Percentiles rank a stretch among this genome's conserved stretches.
phyloP scores from a whole-genome alignment of 2,113 vertebrate species.

The Syrmaticus mikado region DNA sequence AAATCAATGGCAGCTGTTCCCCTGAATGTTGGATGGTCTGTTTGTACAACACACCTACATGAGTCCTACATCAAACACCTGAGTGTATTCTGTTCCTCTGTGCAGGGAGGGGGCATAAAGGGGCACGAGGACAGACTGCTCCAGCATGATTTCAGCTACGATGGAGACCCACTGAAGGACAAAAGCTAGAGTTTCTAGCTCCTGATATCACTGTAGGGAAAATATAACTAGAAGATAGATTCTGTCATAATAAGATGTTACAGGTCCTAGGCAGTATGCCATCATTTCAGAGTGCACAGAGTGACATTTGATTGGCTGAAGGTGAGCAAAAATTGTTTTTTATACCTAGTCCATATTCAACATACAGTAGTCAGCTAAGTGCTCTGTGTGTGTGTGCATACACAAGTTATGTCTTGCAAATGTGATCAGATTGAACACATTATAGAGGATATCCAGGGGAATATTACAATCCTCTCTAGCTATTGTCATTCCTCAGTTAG shows the following conservation, averaged over 20 bases:
- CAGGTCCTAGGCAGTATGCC: not conserved
- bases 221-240: not conserved
- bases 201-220: not conserved
- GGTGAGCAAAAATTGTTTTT: not conserved
- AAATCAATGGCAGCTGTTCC: not conserved
- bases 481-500: not conserved
- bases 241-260: not conserved
- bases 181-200: not conserved
- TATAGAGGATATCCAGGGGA: not conserved
- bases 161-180: not conserved
- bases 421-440: not conserved
- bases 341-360: not conserved
- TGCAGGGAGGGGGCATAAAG: not conserved
- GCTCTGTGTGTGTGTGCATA: not conserved
- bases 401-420: not conserved
- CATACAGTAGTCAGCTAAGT: not conserved
- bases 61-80: rapidly evolving
- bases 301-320: not conserved
- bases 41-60: rapidly evolving
- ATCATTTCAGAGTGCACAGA: not conserved
- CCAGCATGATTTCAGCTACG: not conserved
- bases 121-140: not conserved
- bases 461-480: not conserved
- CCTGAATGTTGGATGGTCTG: rapidly evolving
- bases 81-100: not conserved